These are phyloP conservation scores for Aphodius granarius DNA, from an alignment of 2,888 invertebrate genomes.

Conservation along the genomic window DNA sequence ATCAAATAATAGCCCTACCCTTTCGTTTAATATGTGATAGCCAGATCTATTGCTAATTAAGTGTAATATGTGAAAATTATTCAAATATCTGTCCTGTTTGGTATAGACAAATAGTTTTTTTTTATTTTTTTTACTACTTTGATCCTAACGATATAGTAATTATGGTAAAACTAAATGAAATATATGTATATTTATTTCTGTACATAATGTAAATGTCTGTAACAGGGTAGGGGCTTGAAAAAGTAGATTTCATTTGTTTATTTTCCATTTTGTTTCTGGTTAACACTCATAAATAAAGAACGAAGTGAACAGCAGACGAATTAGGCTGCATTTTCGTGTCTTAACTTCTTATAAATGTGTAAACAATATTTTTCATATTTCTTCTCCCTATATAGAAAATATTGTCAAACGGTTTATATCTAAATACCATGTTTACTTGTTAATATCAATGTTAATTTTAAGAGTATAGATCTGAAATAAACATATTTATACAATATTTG, in stretches of 20 bases:
- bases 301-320: background rate
- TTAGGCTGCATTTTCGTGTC: background rate
- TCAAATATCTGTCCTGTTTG: constrained; percentile 12
- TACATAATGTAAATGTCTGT: constrained; percentile 6
- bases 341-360: constrained; percentile 3
- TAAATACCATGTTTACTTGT: constrained; percentile 10
- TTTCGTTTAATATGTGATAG: background rate
- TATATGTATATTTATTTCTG: constrained; percentile 7
- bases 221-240: constrained; percentile 11
- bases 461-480: constrained; percentile 14
- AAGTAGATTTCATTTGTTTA: background rate
- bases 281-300: background rate
- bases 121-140: constrained; percentile 1
- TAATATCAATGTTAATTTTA: constrained; percentile 15
- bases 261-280: background rate
- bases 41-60: background rate
- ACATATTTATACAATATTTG: constrained; percentile 15
- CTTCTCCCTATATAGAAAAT: constrained; percentile 9
- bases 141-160: background rate
- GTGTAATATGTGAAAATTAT: background rate
- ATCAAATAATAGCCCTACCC: background rate
- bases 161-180: background rate
- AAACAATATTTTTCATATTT: constrained; percentile 12
- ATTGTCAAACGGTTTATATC: constrained; percentile 12
- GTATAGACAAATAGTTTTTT: constrained; percentile 2